Evolutionary conservation across 2,113 vertebrate species (phyloP).

Genomic region (Platichthys stellatus): DNA sequence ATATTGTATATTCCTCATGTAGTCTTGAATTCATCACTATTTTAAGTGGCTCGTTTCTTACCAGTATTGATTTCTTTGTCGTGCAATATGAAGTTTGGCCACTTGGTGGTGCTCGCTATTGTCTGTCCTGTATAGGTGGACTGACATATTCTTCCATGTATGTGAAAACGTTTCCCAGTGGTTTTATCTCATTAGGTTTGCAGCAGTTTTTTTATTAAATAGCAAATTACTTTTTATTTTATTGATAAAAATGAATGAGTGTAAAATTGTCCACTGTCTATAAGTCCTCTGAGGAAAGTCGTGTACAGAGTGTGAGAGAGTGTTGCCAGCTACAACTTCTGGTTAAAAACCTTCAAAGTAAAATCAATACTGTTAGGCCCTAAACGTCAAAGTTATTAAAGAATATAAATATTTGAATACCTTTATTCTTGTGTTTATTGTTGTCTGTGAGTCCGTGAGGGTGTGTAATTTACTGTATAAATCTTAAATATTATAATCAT

Average conservation of each 20-base stretch:
- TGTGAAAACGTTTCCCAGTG: not conserved
- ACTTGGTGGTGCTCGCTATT: constrained; percentile 60
- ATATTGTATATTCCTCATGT: too few species aligned
- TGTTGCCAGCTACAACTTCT: constrained; percentile 4
- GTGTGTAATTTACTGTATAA: too few species aligned
- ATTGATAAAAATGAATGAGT: constrained; percentile 9
- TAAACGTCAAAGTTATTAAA: too few species aligned
- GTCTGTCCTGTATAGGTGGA: not conserved
- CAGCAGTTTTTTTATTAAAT: not conserved
- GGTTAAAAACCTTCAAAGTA: constrained; percentile 43
- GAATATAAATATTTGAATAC: not conserved
- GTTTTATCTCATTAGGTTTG: not conserved
- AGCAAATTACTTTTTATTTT: not conserved
- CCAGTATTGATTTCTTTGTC: not conserved
- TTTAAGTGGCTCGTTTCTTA: not conserved
- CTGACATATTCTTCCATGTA: not conserved
- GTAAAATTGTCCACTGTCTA: not conserved
- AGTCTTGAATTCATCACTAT: not conserved
- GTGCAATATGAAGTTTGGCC: constrained; percentile 39
- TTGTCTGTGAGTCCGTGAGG: too few species aligned
- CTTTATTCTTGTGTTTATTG: too few species aligned
- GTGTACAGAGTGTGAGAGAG: not conserved
- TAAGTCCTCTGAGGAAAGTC: not conserved
- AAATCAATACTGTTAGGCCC: not conserved
- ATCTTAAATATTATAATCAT: not conserved